Percentiles rank a stretch among this genome's conserved stretches.
phyloP scores from a whole-genome alignment of 1,140 invertebrate species.

The Hycleus cichorii region DNA sequence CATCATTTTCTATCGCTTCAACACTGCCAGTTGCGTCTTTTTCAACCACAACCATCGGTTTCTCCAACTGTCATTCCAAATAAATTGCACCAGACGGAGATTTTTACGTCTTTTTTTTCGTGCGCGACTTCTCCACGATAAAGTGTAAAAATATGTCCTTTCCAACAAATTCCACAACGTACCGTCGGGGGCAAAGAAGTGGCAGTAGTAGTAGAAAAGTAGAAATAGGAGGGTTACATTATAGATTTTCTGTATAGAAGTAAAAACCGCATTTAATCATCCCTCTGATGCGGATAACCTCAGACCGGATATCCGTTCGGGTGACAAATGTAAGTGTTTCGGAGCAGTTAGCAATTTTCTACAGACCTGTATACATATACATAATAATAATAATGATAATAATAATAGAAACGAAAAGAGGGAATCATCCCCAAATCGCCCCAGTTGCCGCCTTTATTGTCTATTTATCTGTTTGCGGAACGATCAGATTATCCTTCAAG shows the following conservation, averaged over 20 bases:
- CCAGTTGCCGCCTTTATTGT: no score
- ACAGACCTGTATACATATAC: no score
- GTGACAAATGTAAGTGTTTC: no score
- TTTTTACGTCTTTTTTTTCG: slow-evolving; percentile 5
- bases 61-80: slow-evolving; percentile 5
- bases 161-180: slow-evolving; percentile 2
- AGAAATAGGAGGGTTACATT: background rate
- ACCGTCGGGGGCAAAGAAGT: background rate
- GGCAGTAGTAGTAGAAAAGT: no score
- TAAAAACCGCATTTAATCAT: slow-evolving; percentile 14
- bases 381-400: no score
- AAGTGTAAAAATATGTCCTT: slow-evolving; percentile 11
- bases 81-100: slow-evolving; percentile 7
- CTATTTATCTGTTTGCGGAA: no score
- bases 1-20: no score
- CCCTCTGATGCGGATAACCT: slow-evolving; percentile 1
- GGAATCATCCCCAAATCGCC: no score
- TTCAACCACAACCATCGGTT: background rate
- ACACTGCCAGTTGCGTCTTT: no score
- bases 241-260: slow-evolving; percentile 6
- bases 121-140: slow-evolving; percentile 11
- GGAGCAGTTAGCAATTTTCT: no score
- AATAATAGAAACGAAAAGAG: no score
- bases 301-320: background rate
- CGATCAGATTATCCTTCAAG: slow-evolving; percentile 8